Evolutionary conservation across 2,888 invertebrate species (phyloP).

Genomic region (Dorcus hopei): DNA sequence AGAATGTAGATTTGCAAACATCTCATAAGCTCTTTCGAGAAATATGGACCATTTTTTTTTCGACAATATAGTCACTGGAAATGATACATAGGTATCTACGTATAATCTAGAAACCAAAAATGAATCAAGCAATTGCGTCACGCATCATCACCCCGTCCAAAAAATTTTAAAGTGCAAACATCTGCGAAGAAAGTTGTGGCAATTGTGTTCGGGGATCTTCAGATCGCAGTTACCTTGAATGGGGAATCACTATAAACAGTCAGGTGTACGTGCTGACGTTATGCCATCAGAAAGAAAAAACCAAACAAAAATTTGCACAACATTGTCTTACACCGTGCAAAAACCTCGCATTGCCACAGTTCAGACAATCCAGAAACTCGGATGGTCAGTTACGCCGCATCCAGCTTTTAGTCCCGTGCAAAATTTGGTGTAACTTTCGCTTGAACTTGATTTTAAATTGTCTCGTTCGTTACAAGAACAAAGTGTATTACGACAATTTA

Average conservation of each 20-base stretch:
- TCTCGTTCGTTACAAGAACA: background rate
- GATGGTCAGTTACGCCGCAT: background rate
- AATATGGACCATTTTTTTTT: background rate
- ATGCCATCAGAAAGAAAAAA: background rate
- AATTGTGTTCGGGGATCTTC: too few species aligned
- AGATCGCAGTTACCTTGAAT: background rate
- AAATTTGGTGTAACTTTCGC: background rate
- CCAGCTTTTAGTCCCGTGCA: background rate
- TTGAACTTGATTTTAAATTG: background rate
- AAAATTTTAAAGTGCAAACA: background rate
- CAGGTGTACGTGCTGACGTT: background rate
- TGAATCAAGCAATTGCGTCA: background rate
- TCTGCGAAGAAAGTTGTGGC: too few species aligned
- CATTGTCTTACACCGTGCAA: background rate
- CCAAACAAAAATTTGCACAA: background rate
- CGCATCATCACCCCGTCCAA: background rate
- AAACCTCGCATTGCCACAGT: background rate
- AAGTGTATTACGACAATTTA: background rate
- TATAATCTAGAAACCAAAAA: background rate
- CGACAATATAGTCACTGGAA: background rate
- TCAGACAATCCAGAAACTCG: background rate
- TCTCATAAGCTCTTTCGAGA: background rate
- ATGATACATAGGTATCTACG: background rate
- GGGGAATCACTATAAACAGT: background rate
- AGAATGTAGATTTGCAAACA: background rate